Conservation (phyloP, 2,888 invertebrate genomes). For the Shargacucullia verbasci region DNA sequence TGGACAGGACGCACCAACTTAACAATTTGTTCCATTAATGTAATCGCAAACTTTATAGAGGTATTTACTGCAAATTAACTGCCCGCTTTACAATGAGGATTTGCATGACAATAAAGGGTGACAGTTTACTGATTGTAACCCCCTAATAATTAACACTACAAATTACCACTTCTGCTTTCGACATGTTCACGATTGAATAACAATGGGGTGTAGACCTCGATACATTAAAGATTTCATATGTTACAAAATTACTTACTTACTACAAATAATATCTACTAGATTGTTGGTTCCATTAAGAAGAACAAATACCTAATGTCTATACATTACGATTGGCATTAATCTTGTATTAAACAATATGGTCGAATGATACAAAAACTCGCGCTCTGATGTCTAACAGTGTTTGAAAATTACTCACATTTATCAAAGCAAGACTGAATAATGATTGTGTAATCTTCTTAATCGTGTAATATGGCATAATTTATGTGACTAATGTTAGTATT, state of each 20-base stretch:
- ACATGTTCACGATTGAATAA: slow-evolving; percentile 31
- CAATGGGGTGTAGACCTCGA: too few species aligned
- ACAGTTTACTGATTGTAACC: slow-evolving; percentile 70
- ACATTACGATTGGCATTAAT: slow-evolving; percentile 22
- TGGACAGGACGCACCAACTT: slow-evolving; percentile 58
- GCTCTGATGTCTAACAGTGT: slow-evolving; percentile 21
- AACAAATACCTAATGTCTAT: slow-evolving; percentile 2
- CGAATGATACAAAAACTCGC: slow-evolving; percentile 20
- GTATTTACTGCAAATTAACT: slow-evolving; percentile 76
- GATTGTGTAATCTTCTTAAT: slow-evolving; percentile 43
- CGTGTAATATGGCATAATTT: slow-evolving; percentile 45
- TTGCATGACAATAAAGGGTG: slow-evolving; percentile 73
- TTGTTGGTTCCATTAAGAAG: neutral
- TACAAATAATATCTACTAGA: slow-evolving; percentile 1
- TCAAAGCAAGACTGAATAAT: slow-evolving; percentile 48
- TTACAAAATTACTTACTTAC: neutral
- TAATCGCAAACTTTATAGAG: slow-evolving; percentile 67
- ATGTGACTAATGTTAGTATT: slow-evolving; percentile 42
- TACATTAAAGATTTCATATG: neutral
- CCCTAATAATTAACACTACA: slow-evolving; percentile 65
- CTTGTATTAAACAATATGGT: slow-evolving; percentile 21
- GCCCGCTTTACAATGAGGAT: slow-evolving; percentile 68
- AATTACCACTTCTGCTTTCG: slow-evolving; percentile 58
- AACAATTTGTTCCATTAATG: slow-evolving; percentile 70
- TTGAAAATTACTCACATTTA: slow-evolving; percentile 52